Evolutionary conservation across 92 coral and sea anemone genomes (phyloP), one percentile per base, ranked within the genome.

Genomic region (Porites cylindrica): DNA sequence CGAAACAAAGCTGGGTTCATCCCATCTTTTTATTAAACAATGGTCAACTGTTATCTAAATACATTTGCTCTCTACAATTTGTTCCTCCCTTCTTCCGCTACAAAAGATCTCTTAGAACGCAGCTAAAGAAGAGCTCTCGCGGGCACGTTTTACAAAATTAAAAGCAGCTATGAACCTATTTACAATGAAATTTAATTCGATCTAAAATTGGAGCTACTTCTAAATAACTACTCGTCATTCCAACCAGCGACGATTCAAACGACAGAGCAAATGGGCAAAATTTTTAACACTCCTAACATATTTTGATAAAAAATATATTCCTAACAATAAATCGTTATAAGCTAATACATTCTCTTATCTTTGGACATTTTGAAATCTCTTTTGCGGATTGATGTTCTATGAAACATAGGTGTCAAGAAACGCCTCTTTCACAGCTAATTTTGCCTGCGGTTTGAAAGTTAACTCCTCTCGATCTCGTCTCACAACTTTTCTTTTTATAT

Each of bases 21-120:
- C 87, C 74, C 79, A 75, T 83, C 80, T 83, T 71, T 82, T 83
- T 83, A 72, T 72, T 83, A 51, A 83, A 83, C 87, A 83, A 83
- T 72, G 80, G 64, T 61, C 72, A 51, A 73, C 71, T 61, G 87
- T 83, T 83, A 83, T 83, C 87, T 83, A 73, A 74, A 83, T 83
- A 83, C 81, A 83, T 83, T 58, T 73, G 73, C 26, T 63, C 66
- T 83, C 80, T 47, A 83, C 61, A 60, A 82, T 82, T 71, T 32
- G 78, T 71, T 52, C 73, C 74, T 63, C 72, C 87, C 59, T 21
- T 64, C 69, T 62, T 83, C 80, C 87, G 80, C 29, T 75, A 72
- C 58, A 23, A 23, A 51, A 32, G 47, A 52, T 67, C 77, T 52
- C 51, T 70, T 71, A 53, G 13, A 32, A 38, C 47, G 19, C 56